Base-by-base conservation (phyloP, 1,140 invertebrate species). In the Samia ricini region DNA sequence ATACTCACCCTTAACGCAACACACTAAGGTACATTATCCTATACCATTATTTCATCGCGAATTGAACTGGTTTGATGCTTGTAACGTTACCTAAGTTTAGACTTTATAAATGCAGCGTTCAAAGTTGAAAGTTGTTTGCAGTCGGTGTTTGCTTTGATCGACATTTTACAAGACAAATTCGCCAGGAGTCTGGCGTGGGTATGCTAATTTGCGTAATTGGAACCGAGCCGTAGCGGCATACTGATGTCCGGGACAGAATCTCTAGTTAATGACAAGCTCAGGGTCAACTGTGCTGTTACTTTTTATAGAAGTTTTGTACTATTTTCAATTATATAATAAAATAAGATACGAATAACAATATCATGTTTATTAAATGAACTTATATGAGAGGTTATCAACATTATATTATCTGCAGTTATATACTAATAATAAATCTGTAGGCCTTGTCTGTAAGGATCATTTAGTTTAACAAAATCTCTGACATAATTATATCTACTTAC, bases 171-270 rank as follows among this genome's bases (percentile, higher is more conserved):
- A 73, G 68, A 70, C 70, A 70, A 77, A 72, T 79, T 77, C 59
- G 73, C 71, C 77, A 71, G 80, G 74, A 76, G 75, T 69, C 74
- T 55, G 62, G 54, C 51, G 63, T 66, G 73, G 74, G 68, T 82
- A 83, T 85, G 79, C 77, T 83, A 83, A 83, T 85, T 78, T 63
- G 60, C 69, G 69, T 75, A 83, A 85, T 85, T 85, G 82, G 65
- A 68, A 67, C 68, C 63, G 69, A 52, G 56, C 58, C 60, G 60
- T 24, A 42, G 54, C 68, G 61, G 69, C 72, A 69, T 71, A 69
- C 66, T 69, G 69, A 74, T 72, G 64, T 20, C 33, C 23, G 63
- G 54, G 49, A 59, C 42, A 7, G 7, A n/a, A 8, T 18, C 12
- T 33, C 26, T 29, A 18, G 26, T 18, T 29, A 22, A 21, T 19